Conservation (phyloP, 2,888 invertebrate genomes). For the Thymelicus lineola region DNA sequence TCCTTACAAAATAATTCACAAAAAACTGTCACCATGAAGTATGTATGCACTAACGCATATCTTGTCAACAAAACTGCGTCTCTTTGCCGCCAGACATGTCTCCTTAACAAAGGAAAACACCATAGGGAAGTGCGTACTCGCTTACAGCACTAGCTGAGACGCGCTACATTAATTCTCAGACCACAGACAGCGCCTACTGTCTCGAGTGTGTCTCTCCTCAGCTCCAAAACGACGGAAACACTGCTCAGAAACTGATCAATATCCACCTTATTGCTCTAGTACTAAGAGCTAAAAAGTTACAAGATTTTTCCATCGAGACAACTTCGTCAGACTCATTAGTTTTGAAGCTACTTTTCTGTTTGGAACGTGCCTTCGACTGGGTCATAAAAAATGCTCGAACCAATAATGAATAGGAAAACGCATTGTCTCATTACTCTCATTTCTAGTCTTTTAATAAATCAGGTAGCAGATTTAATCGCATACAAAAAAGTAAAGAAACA, state of each 20-base stretch:
- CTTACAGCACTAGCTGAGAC: constrained; percentile 49
- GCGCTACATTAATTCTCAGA: constrained; percentile 79
- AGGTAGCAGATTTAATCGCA: background rate
- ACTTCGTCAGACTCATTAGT: constrained; percentile 55
- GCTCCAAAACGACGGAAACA: constrained; percentile 42
- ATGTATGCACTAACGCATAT: too few relatives aligned
- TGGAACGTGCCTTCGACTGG: constrained; percentile 57
- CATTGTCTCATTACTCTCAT: constrained; percentile 11
- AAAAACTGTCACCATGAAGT: background rate
- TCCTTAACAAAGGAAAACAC: constrained; percentile 30
- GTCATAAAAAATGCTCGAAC: constrained; percentile 50
- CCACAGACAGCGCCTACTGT: constrained; percentile 73
- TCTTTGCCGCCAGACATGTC: constrained; percentile 31
- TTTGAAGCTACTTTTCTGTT: constrained; percentile 52
- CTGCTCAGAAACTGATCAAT: constrained; percentile 10
- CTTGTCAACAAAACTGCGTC: constrained; percentile 14
- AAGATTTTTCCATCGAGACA: constrained; percentile 40
- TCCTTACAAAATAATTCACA: too few relatives aligned
- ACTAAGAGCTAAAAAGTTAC: constrained; percentile 10
- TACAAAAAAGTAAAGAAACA: background rate
- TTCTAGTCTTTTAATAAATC: background rate
- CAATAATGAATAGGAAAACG: constrained; percentile 53
- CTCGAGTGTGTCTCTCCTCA: constrained; percentile 59
- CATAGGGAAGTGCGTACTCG: constrained; percentile 27
- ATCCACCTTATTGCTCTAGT: background rate